Evolutionary conservation across 2,113 vertebrate genomes (phyloP), one percentile per base, ranked within the genome.

Genomic region (Saccopteryx leptura): DNA sequence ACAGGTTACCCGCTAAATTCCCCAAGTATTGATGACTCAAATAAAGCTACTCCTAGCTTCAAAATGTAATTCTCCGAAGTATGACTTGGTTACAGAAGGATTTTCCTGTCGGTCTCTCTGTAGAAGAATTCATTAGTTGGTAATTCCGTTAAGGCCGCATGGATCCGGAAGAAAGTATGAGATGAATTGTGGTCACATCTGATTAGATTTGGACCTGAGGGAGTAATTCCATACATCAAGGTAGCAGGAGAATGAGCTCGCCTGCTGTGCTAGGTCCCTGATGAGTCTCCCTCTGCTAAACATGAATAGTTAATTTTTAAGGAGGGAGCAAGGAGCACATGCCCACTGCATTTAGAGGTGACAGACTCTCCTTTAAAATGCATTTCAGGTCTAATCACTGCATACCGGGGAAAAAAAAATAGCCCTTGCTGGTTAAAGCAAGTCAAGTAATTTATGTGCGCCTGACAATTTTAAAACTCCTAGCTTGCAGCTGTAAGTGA

Each of bases 301-400:
- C 61, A 94, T n/a, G 50, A 97, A 97, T 94, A 97, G 31, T 65
- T 97, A 66, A 96, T 94, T 88, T 97, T 94, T 91, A 97, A 97
- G 95, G 60, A 95, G 82, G 63, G 28, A 90, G 79, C 14, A 80
- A 68, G 1, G 69, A 89, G 21, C 8, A 78, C 80, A 97, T 21
- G 52, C 19, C 14, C 19, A 79, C 26, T 80, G 78, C 39, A 80
- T 69, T 95, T 89, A 97, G 75, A 96, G 91, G 90, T 52, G 39
- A 92, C 79, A 56, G 1, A 10, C 18, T 96, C 95, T 71, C 15
- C 54, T 97, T 90, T 97, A 96, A 68, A 96, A 92, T 61, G 78
- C 76, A 96, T 97, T 97, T 94, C 7, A 87, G 1, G 31, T 82
- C 90, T 91, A 86, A 89, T n/a, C 19, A 82, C 89, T 95, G 82